Conservation (phyloP, 2,797 vertebrate genomes). For the Manis crassicaudata region DNA sequence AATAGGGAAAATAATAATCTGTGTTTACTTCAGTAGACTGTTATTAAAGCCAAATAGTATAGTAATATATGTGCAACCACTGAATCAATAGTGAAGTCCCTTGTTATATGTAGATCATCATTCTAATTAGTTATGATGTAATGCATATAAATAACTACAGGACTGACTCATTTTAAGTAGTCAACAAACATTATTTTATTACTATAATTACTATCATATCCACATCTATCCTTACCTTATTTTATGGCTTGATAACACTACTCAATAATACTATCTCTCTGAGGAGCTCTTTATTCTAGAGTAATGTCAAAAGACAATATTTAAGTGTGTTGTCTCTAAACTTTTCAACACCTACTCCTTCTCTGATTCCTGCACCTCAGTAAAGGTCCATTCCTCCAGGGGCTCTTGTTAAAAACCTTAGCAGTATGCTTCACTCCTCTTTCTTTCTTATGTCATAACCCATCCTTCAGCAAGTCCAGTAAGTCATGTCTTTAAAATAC, state of each 20-base stretch:
- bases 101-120: neutral
- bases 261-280: neutral
- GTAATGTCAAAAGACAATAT: neutral
- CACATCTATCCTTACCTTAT: neutral
- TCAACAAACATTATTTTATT: neutral
- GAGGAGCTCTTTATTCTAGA: neutral
- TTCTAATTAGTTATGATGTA: neutral
- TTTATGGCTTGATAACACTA: neutral
- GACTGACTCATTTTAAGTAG: neutral
- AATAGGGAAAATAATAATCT: neutral
- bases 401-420: neutral
- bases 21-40: neutral
- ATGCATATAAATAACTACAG: neutral
- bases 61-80: neutral
- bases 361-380: neutral
- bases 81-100: neutral
- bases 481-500: neutral
- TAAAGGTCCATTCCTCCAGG: neutral
- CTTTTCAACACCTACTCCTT: neutral
- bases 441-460: neutral
- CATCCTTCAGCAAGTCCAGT: neutral
- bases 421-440: neutral
- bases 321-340: neutral
- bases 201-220: neutral
- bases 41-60: neutral